Base-by-base conservation (phyloP, 2,888 invertebrate genomes). In the Caenorhabditis sp. region DNA sequence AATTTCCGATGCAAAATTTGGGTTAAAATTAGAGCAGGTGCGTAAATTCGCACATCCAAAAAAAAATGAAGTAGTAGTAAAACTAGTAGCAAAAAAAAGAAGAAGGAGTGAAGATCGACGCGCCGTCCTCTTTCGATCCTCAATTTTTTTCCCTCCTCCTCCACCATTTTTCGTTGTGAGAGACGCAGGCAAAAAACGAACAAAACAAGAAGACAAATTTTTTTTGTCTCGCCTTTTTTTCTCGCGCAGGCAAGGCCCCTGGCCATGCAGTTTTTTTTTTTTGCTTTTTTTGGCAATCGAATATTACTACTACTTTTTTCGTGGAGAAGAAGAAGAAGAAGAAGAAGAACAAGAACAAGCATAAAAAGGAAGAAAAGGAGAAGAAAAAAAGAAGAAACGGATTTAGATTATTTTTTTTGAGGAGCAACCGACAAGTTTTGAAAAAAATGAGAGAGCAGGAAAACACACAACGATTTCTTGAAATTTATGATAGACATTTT, bases 81-180 rank as follows among this genome's bases (percentile, higher is more conserved):
- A 31, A 31, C 31, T 31, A 31, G 31, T 31, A 31, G 23, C 10
- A 21, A 59, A 59, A 27, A 59, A n/a, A n/a, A n/a, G n/a, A n/a
- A n/a, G n/a, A n/a, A 49, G 43, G 58, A 17, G 43, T 43, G 58
- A 59, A 43, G 58, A 59, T 62, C 54, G 53, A 17, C 31, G n/a
- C 59, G 36, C 37, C 60, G 50, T 60, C 61, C 31, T 43, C 24
- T 57, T 31, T 23, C 31, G 50, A 19, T 50, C 43, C 49, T 49
- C 57, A 31, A 63, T n/a, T n/a, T 58, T 58, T 51, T 19, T 36
- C 61, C 51, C 27, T 37, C 49, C 23, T 36, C 24, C 43, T 50
- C 49, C 21, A n/a, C 21, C 31, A 26, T 26, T 14, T 14, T 36
- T 19, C 55, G 26, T 19, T 10, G 26, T 17, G 31, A 50, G 60